phyloP scores from a whole-genome alignment of 1,140 invertebrate genomes.

The Aphaenogaster rudis region DNA sequence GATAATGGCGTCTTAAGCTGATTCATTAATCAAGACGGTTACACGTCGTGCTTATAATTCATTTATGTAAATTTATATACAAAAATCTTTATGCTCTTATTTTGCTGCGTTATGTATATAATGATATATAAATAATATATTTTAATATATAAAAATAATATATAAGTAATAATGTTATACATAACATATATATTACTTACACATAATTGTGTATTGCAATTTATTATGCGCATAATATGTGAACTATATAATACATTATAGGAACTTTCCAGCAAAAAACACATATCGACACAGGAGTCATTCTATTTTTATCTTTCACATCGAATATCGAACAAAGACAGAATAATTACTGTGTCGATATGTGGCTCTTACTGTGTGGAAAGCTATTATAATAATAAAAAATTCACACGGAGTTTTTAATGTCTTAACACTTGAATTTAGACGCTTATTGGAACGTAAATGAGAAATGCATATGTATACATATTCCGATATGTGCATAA shows the following conservation, averaged over 20 bases:
- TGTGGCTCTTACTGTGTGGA: too few relatives aligned
- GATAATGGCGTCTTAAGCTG: background rate
- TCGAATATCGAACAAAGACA: too few relatives aligned
- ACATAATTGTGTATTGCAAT: too few relatives aligned
- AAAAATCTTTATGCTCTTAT: background rate
- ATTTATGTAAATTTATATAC: background rate
- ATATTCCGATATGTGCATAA: background rate
- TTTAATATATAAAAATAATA: background rate
- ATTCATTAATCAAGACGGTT: slow-evolving; percentile 8
- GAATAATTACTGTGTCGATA: too few relatives aligned
- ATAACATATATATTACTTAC: too few relatives aligned
- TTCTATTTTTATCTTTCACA: too few relatives aligned
- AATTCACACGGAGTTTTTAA: background rate
- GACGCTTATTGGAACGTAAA: background rate
- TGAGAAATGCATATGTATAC: background rate
- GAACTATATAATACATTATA: too few relatives aligned
- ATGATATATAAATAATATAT: background rate
- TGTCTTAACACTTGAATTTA: background rate
- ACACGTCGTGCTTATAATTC: background rate
- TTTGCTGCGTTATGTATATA: background rate
- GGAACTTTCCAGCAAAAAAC: too few relatives aligned
- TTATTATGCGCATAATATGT: too few relatives aligned
- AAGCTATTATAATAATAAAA: too few relatives aligned
- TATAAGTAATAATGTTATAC: too few relatives aligned
- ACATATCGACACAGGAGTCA: too few relatives aligned